A percentile compares a stretch with the other conserved stretches of the same genome.
Evolutionary conservation across 2,888 invertebrate species (phyloP).

Genomic region (Eupelmus urozonus): DNA sequence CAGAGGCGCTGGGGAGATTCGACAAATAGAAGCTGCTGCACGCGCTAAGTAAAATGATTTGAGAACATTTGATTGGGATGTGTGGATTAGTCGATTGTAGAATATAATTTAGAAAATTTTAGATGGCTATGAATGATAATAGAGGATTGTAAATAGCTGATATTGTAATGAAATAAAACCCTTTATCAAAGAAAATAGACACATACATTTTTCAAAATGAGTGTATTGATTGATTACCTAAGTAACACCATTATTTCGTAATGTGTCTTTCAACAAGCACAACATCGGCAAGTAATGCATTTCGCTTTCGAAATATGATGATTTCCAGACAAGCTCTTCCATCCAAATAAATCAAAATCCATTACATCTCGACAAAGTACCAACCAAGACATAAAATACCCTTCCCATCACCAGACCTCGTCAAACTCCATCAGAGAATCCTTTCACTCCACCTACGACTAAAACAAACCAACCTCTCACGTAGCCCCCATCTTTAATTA

Average conservation of each 20-base stretch:
- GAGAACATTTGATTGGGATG: no score
- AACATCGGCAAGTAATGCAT: no score
- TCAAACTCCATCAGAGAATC: neutral
- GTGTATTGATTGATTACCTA: no score
- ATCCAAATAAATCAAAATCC: neutral
- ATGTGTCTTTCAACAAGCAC: no score
- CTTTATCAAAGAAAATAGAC: no score
- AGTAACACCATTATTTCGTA: no score
- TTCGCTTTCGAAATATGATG: neutral
- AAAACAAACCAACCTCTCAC: neutral
- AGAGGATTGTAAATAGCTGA: no score
- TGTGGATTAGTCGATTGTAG: neutral
- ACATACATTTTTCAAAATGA: no score
- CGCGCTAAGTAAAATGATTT: constrained; percentile 12
- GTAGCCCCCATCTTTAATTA: constrained; percentile 4
- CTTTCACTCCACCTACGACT: neutral
- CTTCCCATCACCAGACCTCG: neutral
- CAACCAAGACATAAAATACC: neutral
- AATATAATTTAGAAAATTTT: neutral
- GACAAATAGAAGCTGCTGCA: neutral
- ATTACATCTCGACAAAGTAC: neutral
- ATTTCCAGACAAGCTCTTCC: neutral
- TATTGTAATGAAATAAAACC: no score
- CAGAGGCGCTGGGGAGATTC: neutral
- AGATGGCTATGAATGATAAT: no score